Evolutionary conservation across 2,888 invertebrate species (phyloP), one percentile per base, ranked within the genome.

Genomic region (Drosophila ustulata): DNA sequence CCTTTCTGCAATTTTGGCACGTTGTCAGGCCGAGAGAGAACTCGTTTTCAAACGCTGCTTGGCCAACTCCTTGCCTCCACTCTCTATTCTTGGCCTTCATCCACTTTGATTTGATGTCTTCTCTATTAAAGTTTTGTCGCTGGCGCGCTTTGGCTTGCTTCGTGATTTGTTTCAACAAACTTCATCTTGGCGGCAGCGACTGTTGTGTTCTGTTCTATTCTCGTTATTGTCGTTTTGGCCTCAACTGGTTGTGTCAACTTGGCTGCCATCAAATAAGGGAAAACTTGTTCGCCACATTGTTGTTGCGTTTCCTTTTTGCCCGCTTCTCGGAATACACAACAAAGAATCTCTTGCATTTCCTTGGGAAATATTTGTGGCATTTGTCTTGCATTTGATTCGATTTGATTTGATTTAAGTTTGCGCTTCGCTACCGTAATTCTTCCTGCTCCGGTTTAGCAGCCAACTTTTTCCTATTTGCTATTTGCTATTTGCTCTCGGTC

Each of bases 301-400:
- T n/a, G n/a, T 4, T 26, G 55, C 56, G 68, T 78, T 88, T 82
- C 71, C 80, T 80, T 66, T 66, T 47, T 51, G 43, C 46, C 50
- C 62, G 61, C 68, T 88, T 83, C 75, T 75, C 72, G 76, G 85
- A 89, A 89, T 80, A 79, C 41, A 9, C 37, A 37, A 25, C 37
- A 58, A 82, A 86, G 90, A 89, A 90, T 89, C 86, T 88, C 67
- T 77, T 75, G 79, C 77, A 89, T 89, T 90, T 90, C 88, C 90
- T 88, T 89, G 90, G 89, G 89, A 89, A 90, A 85, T 70, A 88
- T 85, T 73, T 80, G 72, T 82, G 89, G 89, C 80, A 86, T 85
- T 82, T 88, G 80, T 80, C 68, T 71, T 66, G 11, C 76, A 51
- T 74, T 82, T 68, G 76, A 75, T 75, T 66, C 55, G 59, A 70